A percentile compares a stretch with the other conserved stretches of the same genome.
phyloP scores from a whole-genome alignment of 2,888 invertebrate species.

The Tiliacea aurago region DNA sequence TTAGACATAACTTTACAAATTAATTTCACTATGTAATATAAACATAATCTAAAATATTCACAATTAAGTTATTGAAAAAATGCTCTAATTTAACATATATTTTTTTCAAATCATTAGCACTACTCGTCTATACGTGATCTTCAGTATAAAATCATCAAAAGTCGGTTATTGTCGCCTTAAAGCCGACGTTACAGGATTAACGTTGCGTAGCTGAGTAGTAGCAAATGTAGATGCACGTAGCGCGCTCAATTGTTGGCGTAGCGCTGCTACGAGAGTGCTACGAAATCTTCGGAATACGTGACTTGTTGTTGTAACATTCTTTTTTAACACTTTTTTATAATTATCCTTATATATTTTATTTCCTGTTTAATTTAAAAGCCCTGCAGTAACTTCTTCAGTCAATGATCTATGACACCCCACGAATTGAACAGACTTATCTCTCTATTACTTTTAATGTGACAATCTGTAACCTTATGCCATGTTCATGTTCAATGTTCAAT shows the following conservation, averaged over 20 bases:
- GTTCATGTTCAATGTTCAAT: constrained; percentile 61
- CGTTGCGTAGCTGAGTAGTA: constrained; percentile 46
- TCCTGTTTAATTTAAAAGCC: background rate
- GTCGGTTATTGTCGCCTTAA: too few species aligned
- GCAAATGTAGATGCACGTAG: constrained; percentile 1
- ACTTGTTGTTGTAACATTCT: too few species aligned
- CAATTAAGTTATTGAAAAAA: too few species aligned
- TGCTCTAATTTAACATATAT: too few species aligned
- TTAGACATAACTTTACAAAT: too few species aligned
- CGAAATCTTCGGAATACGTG: background rate
- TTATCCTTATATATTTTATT: background rate
- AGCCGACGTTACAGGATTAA: too few species aligned
- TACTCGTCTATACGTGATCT: too few species aligned
- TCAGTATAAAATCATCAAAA: too few species aligned
- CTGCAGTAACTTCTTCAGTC: background rate
- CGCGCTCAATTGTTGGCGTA: background rate
- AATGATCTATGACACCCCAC: constrained; percentile 18
- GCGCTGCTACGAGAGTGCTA: constrained; percentile 29
- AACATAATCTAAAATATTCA: too few species aligned
- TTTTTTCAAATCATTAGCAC: too few species aligned
- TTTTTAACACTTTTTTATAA: background rate
- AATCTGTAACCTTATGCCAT: constrained; percentile 53
- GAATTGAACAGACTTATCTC: constrained; percentile 42
- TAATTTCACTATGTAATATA: too few species aligned
- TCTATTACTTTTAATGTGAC: constrained; percentile 58